phyloP scores from a whole-genome alignment of 2,888 invertebrate species.

The Morpho achilles region DNA sequence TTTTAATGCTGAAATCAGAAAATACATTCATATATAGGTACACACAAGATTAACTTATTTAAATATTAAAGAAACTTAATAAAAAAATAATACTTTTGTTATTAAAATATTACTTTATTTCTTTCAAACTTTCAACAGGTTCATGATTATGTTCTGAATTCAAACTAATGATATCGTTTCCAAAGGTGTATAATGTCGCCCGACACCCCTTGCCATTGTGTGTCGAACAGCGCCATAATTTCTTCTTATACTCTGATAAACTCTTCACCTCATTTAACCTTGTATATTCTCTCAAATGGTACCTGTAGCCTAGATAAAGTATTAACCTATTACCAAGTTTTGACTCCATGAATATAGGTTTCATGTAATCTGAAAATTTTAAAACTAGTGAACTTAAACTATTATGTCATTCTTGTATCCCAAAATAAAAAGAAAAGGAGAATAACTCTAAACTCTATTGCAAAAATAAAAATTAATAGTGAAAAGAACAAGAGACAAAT shows the following conservation, averaged over 20 bases:
- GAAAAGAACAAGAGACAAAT: too few species aligned
- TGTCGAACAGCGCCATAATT: conserved; percentile 37
- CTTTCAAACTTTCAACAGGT: not conserved
- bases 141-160: conserved; percentile 22
- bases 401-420: too few species aligned
- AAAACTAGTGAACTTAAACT: too few species aligned
- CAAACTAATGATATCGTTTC: conserved; percentile 23
- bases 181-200: conserved; percentile 28
- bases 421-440: too few species aligned
- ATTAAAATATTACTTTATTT: too few species aligned
- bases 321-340: conserved; percentile 34
- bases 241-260: conserved; percentile 15
- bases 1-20: too few species aligned
- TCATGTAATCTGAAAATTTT: conserved; percentile 10
- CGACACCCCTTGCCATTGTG: conserved; percentile 32
- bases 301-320: conserved; percentile 33
- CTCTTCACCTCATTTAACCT: conserved; percentile 5
- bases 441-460: too few species aligned
- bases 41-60: too few species aligned
- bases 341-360: conserved; percentile 22
- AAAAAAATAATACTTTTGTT: too few species aligned
- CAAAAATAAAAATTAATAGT: too few species aligned
- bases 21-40: too few species aligned
- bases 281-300: conserved; percentile 28
- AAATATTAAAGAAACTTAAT: too few species aligned